A percentile compares a stretch with the other conserved stretches of the same genome.
phyloP scores from a whole-genome alignment of 2,888 invertebrate species.

The Synergus gifuensis region DNA sequence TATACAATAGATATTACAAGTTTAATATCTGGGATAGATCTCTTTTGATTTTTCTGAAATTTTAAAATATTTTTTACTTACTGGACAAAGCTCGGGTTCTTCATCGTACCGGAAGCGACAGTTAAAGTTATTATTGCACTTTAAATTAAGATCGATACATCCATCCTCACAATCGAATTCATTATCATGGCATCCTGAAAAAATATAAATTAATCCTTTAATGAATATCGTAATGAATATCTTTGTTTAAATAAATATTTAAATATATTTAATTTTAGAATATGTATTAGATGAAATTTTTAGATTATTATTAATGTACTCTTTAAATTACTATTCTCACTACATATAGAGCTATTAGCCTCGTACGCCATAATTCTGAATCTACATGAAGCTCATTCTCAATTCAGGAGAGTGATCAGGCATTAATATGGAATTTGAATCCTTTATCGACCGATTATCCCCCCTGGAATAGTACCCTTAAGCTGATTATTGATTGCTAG shows the following conservation, averaged over 20 bases:
- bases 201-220: conserved; percentile 26
- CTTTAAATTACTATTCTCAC: conserved; percentile 2
- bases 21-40: no score
- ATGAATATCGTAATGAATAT: no score
- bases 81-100: conserved; percentile 79
- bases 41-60: no score
- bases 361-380: conserved; percentile 46
- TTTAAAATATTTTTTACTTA: conserved; percentile 64
- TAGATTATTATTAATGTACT: not conserved
- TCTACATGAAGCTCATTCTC: conserved; percentile 56
- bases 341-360: conserved; percentile 6
- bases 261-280: not conserved
- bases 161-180: conserved; percentile 94
- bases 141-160: conserved; percentile 86
- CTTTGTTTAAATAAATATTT: no score
- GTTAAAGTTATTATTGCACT: conserved; percentile 87
- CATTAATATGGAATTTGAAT: conserved; percentile 59
- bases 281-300: no score
- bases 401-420: conserved; percentile 51
- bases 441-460: conserved; percentile 58
- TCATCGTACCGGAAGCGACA: conserved; percentile 93
- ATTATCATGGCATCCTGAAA: conserved; percentile 78
- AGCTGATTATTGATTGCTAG: conserved; percentile 46
- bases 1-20: no score
- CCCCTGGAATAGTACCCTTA: conserved; percentile 34